Conservation (phyloP, 1,140 invertebrate genomes). For the Macrotrachela quadricornifera region DNA sequence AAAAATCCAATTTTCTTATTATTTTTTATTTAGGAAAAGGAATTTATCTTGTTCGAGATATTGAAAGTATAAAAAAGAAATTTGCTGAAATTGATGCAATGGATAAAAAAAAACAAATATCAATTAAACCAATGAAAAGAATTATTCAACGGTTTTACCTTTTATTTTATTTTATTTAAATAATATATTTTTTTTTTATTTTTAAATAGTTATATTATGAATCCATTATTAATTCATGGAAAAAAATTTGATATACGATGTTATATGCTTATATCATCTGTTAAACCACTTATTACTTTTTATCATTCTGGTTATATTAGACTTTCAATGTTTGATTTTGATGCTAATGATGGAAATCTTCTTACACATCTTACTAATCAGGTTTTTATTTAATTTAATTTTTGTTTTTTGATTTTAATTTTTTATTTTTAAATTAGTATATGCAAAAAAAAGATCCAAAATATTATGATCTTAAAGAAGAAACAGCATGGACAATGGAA, state of each 20-base stretch:
- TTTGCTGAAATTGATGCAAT: slow-evolving; percentile 6
- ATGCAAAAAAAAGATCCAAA: slow-evolving; percentile 28
- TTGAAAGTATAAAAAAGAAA: slow-evolving; percentile 13
- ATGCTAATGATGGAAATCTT: slow-evolving; percentile 19
- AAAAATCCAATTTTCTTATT: too few species aligned
- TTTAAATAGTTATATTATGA: slow-evolving; percentile 20
- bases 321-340: slow-evolving; percentile 23
- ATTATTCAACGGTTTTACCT: slow-evolving; percentile 8
- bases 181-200: not conserved
- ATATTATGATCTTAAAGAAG: slow-evolving; percentile 26
- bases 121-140: not conserved
- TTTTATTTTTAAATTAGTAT: slow-evolving; percentile 16
- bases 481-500: slow-evolving; percentile 31
- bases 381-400: slow-evolving; percentile 11
- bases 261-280: slow-evolving; percentile 30
- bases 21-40: too few species aligned
- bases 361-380: slow-evolving; percentile 31
- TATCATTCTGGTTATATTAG: slow-evolving; percentile 30
- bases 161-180: not conserved
- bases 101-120: not conserved
- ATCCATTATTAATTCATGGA: slow-evolving; percentile 25
- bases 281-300: slow-evolving; percentile 24
- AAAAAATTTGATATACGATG: slow-evolving; percentile 30
- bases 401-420: not conserved
- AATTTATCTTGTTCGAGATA: slow-evolving; percentile 23